phyloP scores from a whole-genome alignment of 2,797 vertebrate genomes.

The Smutsia gigantea region DNA sequence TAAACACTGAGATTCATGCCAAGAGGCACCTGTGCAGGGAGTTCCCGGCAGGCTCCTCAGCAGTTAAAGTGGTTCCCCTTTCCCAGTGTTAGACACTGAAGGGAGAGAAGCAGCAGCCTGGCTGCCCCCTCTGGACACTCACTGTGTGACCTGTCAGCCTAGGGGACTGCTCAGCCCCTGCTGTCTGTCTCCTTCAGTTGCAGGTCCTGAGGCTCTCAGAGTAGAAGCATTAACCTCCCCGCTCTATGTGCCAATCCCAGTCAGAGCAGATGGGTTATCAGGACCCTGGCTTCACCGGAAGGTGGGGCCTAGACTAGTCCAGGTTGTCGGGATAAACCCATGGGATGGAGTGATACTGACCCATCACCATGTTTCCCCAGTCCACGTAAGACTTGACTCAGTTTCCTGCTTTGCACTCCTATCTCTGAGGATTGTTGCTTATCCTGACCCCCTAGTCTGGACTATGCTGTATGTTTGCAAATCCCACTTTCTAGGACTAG shows the following conservation, averaged over 20 bases:
- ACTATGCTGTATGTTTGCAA: neutral
- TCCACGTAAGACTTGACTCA: neutral
- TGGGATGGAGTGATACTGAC: too few relatives aligned
- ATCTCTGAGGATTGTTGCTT: neutral
- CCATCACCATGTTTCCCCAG: neutral
- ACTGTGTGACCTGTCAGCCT: neutral
- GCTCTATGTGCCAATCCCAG: too few relatives aligned
- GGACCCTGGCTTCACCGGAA: neutral
- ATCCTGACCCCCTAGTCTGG: neutral
- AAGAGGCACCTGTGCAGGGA: neutral
- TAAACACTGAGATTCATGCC: neutral
- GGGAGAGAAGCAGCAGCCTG: neutral
- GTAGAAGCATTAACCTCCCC: neutral
- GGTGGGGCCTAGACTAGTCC: neutral
- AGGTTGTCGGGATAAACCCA: neutral
- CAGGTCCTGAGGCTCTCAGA: neutral
- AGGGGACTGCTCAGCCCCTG: neutral
- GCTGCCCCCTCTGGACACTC: neutral
- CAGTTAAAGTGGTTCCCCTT: neutral
- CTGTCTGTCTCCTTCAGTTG: fast-evolving
- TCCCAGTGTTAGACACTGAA: neutral
- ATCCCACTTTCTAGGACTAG: neutral
- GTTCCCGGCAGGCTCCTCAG: fast-evolving
- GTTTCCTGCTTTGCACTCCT: neutral
- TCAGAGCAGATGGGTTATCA: neutral